Percentiles rank a stretch among this genome's conserved stretches.
Evolutionary conservation across 2,113 vertebrate genomes (phyloP).

Genomic region (Neogale vison): DNA sequence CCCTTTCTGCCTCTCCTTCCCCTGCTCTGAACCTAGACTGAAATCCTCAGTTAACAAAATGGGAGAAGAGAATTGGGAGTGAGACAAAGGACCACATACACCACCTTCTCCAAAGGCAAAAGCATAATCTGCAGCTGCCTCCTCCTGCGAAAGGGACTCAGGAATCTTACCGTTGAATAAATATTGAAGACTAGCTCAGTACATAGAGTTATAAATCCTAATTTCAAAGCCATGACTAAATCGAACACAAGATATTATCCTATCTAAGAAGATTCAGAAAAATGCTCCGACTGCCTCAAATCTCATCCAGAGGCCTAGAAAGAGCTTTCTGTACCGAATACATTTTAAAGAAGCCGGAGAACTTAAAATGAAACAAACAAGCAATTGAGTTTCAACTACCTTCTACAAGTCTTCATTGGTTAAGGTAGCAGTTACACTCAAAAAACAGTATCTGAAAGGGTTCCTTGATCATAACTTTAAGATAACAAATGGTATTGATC

Average conservation of each 20-base stretch:
- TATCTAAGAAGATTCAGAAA: not conserved
- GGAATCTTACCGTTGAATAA: not conserved
- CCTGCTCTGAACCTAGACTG: not conserved
- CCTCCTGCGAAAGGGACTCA: not conserved
- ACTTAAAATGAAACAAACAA: not conserved
- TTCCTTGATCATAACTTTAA: not conserved
- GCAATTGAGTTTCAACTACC: not conserved
- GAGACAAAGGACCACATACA: not conserved
- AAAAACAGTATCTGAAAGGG: not conserved
- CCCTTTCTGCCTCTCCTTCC: not conserved
- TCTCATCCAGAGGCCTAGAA: not conserved
- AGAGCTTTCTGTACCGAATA: not conserved
- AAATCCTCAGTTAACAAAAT: not conserved
- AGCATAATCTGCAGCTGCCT: fast-evolving
- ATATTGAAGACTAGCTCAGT: not conserved
- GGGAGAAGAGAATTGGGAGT: not conserved
- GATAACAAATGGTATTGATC: conserved; percentile 17
- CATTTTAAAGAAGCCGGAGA: not conserved
- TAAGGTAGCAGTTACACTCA: not conserved
- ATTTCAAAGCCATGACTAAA: not conserved
- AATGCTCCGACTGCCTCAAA: not conserved
- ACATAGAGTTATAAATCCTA: not conserved
- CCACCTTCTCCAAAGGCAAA: not conserved
- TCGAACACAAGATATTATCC: not conserved
- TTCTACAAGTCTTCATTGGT: not conserved